Base-by-base conservation (phyloP, 1,140 invertebrate genomes). In the Camponotus pennsylvanicus region DNA sequence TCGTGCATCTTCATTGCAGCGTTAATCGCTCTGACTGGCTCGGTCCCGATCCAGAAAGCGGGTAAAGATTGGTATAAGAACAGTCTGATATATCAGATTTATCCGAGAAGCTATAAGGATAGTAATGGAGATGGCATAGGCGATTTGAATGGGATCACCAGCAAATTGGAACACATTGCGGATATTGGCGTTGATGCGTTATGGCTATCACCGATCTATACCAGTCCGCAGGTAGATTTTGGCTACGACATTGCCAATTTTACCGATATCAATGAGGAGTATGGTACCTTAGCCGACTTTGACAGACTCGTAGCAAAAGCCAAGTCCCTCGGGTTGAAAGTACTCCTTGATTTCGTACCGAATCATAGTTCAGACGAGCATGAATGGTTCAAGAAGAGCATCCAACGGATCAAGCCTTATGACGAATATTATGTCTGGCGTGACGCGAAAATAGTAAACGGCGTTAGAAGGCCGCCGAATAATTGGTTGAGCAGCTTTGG, bases 101-200 rank as follows among this genome's bases (percentile, higher is more conserved):
- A 98, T 92, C 97, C 97, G 0, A 94, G 97, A 73, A 98, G 97
- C 3, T 98, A 98, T 92, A 97, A 97, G 89, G 98, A 98, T 91
- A 96, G 96, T 71, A 95, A 98, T 92, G 97, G 96, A 1, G 97
- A 98, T 92, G 98, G 98, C 2, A 95, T 97, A 21, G 98, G 98
- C 0, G 98, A 98, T 93, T 92, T 98, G 4, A 94, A 95, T 82
- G 96, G 96, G 11, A 96, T 97, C 18, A 95, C 94, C 3, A 89
- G 93, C 40, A 97, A 97, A 88, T 89, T 98, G 15, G 91, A 95
- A 0, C 97, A 98, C 93, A 92, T 98, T 0, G 94, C 96, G 63
- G 96, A 97, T 69, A 91, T 97, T 1, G 97, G 97, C 1, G 96
- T 97, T 2, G 96, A 96, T 3, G 96, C 96, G 5, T 95, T 98